A percentile compares a stretch with the other conserved stretches of the same genome.
These are phyloP conservation scores for Ethmia dodecea DNA, from an alignment of 2,888 invertebrate species.

Conservation along the genomic window DNA sequence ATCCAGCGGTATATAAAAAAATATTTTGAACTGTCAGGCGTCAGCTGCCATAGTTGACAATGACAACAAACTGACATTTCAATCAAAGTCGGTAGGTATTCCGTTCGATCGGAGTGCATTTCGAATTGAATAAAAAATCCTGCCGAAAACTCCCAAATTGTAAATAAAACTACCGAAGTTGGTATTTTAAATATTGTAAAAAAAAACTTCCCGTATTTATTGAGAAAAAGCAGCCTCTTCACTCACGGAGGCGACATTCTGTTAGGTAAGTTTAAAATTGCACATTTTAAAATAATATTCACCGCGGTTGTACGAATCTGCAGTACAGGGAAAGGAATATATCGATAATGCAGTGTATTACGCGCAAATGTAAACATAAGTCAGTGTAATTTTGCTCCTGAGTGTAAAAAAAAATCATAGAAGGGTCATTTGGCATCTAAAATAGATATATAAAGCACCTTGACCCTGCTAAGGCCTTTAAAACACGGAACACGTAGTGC, in stretches of 20 bases:
- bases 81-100: conserved; percentile 32
- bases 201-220: no score
- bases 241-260: conserved; percentile 29
- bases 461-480: conserved; percentile 53
- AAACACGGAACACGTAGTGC: conserved; percentile 36
- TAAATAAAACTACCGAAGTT: conserved; percentile 26
- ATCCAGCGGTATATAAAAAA: no score
- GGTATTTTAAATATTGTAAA: no score
- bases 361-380: conserved; percentile 5
- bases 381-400: not conserved
- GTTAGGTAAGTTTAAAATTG: conserved; percentile 38
- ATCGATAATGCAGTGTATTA: conserved; percentile 16
- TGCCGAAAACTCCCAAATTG: conserved; percentile 16
- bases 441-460: conserved; percentile 48
- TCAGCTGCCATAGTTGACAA: no score
- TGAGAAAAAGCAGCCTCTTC: conserved; percentile 23
- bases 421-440: conserved; percentile 20
- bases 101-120: conserved; percentile 50
- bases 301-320: conserved; percentile 4
- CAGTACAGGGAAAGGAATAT: conserved; percentile 35
- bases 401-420: not conserved
- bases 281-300: conserved; percentile 16
- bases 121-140: conserved; percentile 24
- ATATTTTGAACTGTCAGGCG: no score
- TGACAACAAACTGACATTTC: conserved; percentile 30